Base-by-base conservation (phyloP, 1,140 invertebrate genomes). In the Cherax quadricarinatus region DNA sequence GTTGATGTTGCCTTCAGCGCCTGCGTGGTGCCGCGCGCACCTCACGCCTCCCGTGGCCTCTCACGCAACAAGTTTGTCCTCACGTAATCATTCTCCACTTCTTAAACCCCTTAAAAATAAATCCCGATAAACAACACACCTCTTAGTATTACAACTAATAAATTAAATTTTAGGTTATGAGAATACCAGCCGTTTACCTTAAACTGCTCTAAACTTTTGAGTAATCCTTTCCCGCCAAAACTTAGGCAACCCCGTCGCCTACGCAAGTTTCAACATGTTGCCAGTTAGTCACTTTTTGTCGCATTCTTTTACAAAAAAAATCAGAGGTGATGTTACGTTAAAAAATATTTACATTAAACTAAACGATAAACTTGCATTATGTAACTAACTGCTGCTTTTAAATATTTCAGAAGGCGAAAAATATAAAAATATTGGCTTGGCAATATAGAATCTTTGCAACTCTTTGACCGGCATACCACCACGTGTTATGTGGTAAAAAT, bases 401-500 rank as follows among this genome's bases (percentile, higher is more conserved):
- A 6, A 66, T 18, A 66, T 18, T 16, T 66, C 18, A 2, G 14
- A 66, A 18, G 62, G 62, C 5, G 5, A 66, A 66, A 66, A 18
- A 18, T 66, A 66, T 66, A 66, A 66, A 21, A 66, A 66, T 66
- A 21, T 18, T 66, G 57, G 57, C 18, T 21, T 66, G 14, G 62
- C 18, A 66, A 66, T 66, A 18, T 30, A 21, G 14, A 6, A 21
- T 78, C 49, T 53, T 86, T 57, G 79, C 90, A 91, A 86, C 84
- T 82, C 53, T 80, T 21, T 24, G 6, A 66, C 90, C 90, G 90
- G 90, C 84, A 91, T 91, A 86, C 90, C 90, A 87, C 90, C 90
- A 91, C 90, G 90, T 91, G 90, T 86, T 91, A 81, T 91, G 90
- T 86, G 84, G 49, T 51, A 80, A 86, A 91, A 86, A 80, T 86